These are phyloP conservation scores for Meandrusa payeni DNA, from an alignment of 2,888 invertebrate species.

Conservation along the genomic window DNA sequence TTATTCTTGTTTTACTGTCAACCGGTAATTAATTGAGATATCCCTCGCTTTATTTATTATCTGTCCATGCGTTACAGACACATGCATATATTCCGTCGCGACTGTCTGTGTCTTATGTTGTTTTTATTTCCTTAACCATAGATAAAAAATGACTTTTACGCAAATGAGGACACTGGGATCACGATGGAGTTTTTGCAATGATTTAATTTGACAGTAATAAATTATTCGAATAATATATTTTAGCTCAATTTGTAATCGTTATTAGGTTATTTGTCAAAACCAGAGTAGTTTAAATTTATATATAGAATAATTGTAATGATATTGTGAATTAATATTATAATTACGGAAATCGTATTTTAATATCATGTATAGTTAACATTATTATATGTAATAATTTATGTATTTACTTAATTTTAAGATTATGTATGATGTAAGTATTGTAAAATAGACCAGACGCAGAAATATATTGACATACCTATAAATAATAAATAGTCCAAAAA, in stretches of 20 bases:
- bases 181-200: slow-evolving; percentile 39
- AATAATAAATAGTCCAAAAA: too few species aligned
- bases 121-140: slow-evolving; percentile 36
- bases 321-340: too few species aligned
- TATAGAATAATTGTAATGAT: too few species aligned
- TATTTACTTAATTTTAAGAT: too few species aligned
- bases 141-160: slow-evolving; percentile 59
- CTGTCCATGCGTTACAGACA: slow-evolving; percentile 19
- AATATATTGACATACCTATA: too few species aligned
- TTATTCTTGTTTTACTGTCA: slow-evolving; percentile 10
- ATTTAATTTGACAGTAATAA: slow-evolving; percentile 54
- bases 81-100: slow-evolving; percentile 29
- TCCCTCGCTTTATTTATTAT: slow-evolving; percentile 27
- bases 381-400: too few species aligned
- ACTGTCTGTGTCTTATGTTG: slow-evolving; percentile 31
- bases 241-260: slow-evolving; percentile 21
- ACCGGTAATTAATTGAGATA: slow-evolving; percentile 38
- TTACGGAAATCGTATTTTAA: too few species aligned
- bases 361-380: too few species aligned
- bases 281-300: background rate
- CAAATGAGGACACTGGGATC: slow-evolving; percentile 46
- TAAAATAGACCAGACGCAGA: too few species aligned
- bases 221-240: slow-evolving; percentile 39
- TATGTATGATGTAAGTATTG: too few species aligned
- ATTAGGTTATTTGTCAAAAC: slow-evolving; percentile 12